A percentile compares a stretch with the other conserved stretches of the same genome.
phyloP scores from a whole-genome alignment of 37 sponge, comb jelly and placozoan species.

The Beroe forskalii region DNA sequence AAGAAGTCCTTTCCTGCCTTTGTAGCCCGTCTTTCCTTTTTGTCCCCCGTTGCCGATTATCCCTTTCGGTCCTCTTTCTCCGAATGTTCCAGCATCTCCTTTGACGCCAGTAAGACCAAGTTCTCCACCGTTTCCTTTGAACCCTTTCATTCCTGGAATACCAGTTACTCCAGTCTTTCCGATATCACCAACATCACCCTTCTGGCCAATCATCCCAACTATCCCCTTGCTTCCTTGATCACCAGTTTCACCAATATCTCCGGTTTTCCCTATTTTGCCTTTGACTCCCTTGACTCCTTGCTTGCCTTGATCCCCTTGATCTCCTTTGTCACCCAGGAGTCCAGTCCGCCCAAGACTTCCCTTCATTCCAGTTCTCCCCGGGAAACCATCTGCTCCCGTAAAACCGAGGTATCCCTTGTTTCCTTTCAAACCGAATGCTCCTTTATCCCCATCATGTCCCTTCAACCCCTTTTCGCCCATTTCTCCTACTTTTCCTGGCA shows the following conservation, averaged over 20 bases:
- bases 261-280: not conserved
- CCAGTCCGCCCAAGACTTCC: not conserved
- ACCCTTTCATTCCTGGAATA: not conserved
- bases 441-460: not conserved
- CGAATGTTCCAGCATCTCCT: not conserved
- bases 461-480: not conserved
- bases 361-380: not conserved
- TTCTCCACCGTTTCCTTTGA: not conserved
- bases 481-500: not conserved
- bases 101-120: not conserved
- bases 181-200: conserved; percentile 38
- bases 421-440: not conserved
- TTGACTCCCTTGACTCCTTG: not conserved
- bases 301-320: not conserved
- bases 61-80: not conserved
- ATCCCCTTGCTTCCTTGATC: not conserved
- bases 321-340: not conserved
- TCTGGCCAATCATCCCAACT: not conserved
- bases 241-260: conserved; percentile 9
- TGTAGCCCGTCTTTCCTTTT: not conserved
- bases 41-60: not conserved
- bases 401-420: not conserved
- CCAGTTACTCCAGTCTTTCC: not conserved
- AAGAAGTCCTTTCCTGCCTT: not conserved
- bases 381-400: conserved; percentile 44